Conservation (phyloP, 2,797 vertebrate species). For the Helarctos malayanus region DNA sequence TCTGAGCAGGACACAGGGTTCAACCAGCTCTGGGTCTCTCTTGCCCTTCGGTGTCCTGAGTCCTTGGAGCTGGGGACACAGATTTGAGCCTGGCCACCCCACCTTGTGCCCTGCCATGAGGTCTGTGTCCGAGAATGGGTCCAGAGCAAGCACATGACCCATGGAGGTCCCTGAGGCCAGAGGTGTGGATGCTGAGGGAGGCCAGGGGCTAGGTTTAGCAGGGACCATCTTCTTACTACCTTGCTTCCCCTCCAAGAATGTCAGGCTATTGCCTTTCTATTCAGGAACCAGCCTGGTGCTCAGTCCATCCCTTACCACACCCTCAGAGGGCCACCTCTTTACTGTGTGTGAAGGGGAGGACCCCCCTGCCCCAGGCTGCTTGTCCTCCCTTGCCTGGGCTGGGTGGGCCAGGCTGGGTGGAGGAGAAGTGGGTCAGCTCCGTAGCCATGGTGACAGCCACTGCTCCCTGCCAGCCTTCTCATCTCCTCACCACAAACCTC, state of each 20-base stretch:
- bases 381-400: constrained; percentile 44
- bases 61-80: background rate
- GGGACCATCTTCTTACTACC: background rate
- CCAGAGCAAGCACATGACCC: background rate
- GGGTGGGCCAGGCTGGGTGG: constrained; percentile 80
- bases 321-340: background rate
- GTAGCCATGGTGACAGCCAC: constrained; percentile 91
- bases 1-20: background rate
- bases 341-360: background rate
- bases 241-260: background rate
- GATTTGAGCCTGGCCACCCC: background rate
- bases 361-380: constrained; percentile 46
- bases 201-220: background rate
- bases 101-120: background rate
- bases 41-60: background rate
- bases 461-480: constrained; percentile 81
- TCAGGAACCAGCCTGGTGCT: background rate
- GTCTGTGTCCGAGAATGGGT: background rate
- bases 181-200: background rate
- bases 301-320: background rate
- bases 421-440: constrained; percentile 91
- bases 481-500: constrained; percentile 74
- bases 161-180: background rate
- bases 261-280: background rate
- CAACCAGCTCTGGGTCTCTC: background rate